Percentiles rank a stretch among this genome's conserved stretches.
phyloP scores from a whole-genome alignment of 2,113 vertebrate species.

The Vireo altiloquus region DNA sequence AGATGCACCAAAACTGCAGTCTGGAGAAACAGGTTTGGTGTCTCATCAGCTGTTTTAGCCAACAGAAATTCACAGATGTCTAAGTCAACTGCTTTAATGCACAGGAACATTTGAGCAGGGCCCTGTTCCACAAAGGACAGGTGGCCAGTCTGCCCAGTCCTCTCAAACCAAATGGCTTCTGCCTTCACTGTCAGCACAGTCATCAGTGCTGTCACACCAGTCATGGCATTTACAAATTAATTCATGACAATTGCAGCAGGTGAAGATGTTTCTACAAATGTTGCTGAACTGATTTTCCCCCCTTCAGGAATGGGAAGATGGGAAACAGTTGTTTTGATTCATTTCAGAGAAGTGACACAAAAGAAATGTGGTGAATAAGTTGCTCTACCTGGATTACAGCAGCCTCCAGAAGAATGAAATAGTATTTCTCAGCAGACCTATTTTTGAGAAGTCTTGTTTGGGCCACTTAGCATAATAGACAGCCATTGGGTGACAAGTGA shows the following conservation, averaged over 20 bases:
- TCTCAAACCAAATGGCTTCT: background rate
- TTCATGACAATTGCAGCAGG: background rate
- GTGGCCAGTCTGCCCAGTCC: background rate
- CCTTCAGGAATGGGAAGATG: background rate
- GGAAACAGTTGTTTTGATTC: background rate
- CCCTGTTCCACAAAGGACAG: background rate
- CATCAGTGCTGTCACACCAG: background rate
- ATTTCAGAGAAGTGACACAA: background rate
- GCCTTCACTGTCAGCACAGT: background rate
- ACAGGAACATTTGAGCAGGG: background rate
- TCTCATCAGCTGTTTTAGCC: background rate
- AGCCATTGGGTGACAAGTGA: background rate
- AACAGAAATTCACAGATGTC: background rate
- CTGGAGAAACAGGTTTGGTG: background rate
- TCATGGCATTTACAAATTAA: background rate
- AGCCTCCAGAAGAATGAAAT: background rate
- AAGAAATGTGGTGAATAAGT: background rate
- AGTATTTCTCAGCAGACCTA: background rate
- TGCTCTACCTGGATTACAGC: background rate
- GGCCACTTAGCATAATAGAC: background rate
- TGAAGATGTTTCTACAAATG: background rate
- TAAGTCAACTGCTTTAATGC: conserved; percentile 19
- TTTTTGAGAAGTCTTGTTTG: background rate
- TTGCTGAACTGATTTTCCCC: background rate
- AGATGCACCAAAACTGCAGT: background rate